These are phyloP conservation scores for Dendronephthya gigantea DNA, from an alignment of 64 coral and sea anemone genomes.

Conservation along the genomic window DNA sequence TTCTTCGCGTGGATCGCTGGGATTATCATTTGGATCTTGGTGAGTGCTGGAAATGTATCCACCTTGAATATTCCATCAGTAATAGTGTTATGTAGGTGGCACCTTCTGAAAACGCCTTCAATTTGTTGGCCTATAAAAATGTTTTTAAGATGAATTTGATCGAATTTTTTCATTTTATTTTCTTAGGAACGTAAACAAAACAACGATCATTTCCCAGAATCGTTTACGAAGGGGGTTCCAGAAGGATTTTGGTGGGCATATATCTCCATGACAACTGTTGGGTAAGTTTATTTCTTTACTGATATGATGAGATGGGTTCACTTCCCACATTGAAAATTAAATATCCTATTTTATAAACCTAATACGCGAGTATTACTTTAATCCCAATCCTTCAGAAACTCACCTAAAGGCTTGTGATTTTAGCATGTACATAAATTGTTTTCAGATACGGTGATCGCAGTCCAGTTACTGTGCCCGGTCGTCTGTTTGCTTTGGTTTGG, in stretches of 20 bases:
- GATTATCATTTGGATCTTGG: neutral
- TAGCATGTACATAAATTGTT: neutral
- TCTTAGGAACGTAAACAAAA: neutral
- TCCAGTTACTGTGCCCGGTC: neutral
- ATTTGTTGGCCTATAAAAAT: too few relatives aligned
- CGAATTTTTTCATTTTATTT: too few relatives aligned
- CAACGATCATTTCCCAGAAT: neutral
- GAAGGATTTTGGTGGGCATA: neutral
- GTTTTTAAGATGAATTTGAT: too few relatives aligned
- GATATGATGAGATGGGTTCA: neutral
- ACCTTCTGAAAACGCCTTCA: too few relatives aligned
- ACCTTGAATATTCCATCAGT: too few relatives aligned
- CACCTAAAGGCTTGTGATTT: neutral
- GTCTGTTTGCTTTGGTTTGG: slow-evolving; percentile 21
- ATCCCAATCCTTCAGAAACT: neutral
- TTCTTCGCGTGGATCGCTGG: neutral
- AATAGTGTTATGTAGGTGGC: too few relatives aligned
- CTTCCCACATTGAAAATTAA: neutral
- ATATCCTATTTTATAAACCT: neutral
- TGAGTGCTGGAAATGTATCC: too few relatives aligned
- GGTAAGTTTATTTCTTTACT: neutral
- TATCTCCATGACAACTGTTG: neutral
- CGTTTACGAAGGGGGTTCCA: neutral
- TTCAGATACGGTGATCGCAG: slow-evolving; percentile 37
- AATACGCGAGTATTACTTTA: neutral